These are phyloP conservation scores for Eudyptes chrysolophus DNA, from an alignment of 2,113 vertebrate species.

Conservation along the genomic window DNA sequence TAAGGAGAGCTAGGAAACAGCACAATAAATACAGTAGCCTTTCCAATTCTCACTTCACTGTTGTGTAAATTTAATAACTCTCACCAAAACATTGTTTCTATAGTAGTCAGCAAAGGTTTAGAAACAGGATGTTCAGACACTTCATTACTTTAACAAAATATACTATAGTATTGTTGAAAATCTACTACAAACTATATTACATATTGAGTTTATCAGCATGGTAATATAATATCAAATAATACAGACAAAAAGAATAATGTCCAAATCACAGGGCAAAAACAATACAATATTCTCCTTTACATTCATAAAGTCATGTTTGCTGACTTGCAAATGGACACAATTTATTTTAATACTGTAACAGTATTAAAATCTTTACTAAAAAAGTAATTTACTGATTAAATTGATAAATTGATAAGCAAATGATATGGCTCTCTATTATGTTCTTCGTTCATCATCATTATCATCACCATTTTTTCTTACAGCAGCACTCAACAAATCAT, in stretches of 20 bases:
- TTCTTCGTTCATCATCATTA: neutral
- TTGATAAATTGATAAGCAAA: neutral
- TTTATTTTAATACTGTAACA: neutral
- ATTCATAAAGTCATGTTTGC: neutral
- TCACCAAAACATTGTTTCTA: neutral
- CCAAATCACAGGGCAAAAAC: neutral
- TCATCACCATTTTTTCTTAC: neutral
- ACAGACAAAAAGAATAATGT: neutral
- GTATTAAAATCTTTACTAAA: neutral
- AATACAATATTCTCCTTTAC: neutral
- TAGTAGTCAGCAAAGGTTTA: neutral
- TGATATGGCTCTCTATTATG: neutral
- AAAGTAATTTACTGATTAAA: neutral
- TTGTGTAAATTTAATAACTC: neutral
- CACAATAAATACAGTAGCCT: neutral
- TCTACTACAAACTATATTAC: neutral
- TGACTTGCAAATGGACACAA: neutral
- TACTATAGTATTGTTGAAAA: neutral
- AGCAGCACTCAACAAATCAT: neutral
- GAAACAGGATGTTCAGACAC: neutral
- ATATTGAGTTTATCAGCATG: neutral
- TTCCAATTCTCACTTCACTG: neutral
- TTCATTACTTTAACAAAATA: neutral
- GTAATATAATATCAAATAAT: neutral
- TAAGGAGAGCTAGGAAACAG: neutral